Base-by-base conservation (phyloP, 2,888 invertebrate species). In the Chesias legatella region DNA sequence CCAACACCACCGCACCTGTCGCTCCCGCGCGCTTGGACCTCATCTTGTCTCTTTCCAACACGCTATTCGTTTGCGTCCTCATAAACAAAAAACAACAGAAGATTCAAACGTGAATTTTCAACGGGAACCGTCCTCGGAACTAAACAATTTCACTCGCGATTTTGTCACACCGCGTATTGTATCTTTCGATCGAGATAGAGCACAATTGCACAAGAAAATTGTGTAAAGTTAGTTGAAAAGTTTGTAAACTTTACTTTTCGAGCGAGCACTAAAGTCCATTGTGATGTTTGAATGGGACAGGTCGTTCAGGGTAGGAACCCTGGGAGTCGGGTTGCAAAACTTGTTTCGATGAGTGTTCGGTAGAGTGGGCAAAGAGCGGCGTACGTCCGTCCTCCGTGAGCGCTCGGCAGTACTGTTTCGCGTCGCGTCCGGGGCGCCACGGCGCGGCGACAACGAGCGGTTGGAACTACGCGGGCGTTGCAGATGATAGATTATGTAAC, bases 1-100 rank as follows among this genome's bases (percentile, higher is more conserved):
- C 82, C 59, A 84, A 63, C 64, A 73, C 77, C 72, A 66, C 83
- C 82, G 79, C 88, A 88, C 88, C 86, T 86, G 86, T 85, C 84
- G 73, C 78, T 74, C 82, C 68, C 60, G 61, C 73, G 55, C 73
- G 76, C 48, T 69, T 66, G 60, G 70, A 70, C 75, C 67, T 78
- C 86, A 85, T 88, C 55, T 79, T 82, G 83, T 86, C 86, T 79
- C 84, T 83, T 72, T 86, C 78, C 61, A 72, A 79, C 84, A 65
- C 74, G 63, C 66, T 69, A 67, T 63, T 62, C 56, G 63, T 63
- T 63, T 67, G 71, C 71, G 78, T 73, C 70, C 73, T 72, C 63
- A 65, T 69, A 73, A 79, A 76, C 67, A 63, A 57, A 72, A 75
- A 75, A 76, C 70, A 79, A 76, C 69, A 67, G 64, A 70, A 74